Evolutionary conservation across 1,140 invertebrate species (phyloP).

Genomic region (Medauroidea extradentata): DNA sequence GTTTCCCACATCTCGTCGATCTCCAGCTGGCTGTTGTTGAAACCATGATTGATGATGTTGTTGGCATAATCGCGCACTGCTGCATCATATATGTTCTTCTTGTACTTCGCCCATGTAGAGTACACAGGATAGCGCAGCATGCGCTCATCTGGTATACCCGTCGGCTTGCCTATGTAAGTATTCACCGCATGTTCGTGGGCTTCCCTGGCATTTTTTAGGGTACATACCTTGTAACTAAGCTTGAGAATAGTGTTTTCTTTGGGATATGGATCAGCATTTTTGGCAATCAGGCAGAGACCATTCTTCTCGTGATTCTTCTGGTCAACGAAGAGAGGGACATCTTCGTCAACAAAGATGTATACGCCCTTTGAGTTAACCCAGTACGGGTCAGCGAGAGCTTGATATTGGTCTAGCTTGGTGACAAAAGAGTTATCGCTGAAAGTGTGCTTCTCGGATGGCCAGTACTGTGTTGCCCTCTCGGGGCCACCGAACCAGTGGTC

Average conservation of each 20-base stretch:
- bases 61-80: slow-evolving; percentile 64
- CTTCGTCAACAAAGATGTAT: slow-evolving; percentile 56
- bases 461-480: slow-evolving; percentile 3
- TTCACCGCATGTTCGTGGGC: slow-evolving; percentile 59
- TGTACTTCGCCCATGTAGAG: slow-evolving; percentile 87
- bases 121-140: slow-evolving; percentile 79
- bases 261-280: slow-evolving; percentile 51
- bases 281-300: slow-evolving; percentile 55
- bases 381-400: slow-evolving; percentile 64
- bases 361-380: slow-evolving; percentile 68
- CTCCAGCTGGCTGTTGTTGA: slow-evolving; percentile 76
- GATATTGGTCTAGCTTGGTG: neutral
- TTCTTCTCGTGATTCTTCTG: slow-evolving; percentile 58
- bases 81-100: slow-evolving; percentile 60
- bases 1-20: slow-evolving; percentile 90
- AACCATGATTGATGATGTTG: slow-evolving; percentile 63
- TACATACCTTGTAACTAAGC: slow-evolving; percentile 56
- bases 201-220: slow-evolving; percentile 46
- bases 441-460: slow-evolving; percentile 1
- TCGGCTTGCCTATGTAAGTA: slow-evolving; percentile 56
- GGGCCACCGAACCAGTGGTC: slow-evolving; percentile 4
- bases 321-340: slow-evolving; percentile 64
- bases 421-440: slow-evolving; percentile 1
- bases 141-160: slow-evolving; percentile 58
- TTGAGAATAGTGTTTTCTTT: slow-evolving; percentile 19